Percentiles rank a stretch among this genome's conserved stretches.
These are phyloP conservation scores for Bimastos eiseni DNA, from an alignment of 2,888 invertebrate genomes.

Conservation along the genomic window DNA sequence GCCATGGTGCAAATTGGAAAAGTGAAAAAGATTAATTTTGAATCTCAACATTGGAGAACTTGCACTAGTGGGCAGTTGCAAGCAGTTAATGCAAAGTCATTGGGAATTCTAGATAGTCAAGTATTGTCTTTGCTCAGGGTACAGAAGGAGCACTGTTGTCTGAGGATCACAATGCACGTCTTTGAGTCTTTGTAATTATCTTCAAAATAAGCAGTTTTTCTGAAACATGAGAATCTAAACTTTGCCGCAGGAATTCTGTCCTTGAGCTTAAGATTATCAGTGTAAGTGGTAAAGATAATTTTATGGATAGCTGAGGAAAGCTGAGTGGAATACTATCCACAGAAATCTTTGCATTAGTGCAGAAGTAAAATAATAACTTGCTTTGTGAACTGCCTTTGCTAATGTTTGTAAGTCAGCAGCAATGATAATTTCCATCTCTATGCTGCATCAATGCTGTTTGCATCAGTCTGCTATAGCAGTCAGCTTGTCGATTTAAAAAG, in stretches of 20 bases:
- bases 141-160: background rate
- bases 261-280: background rate
- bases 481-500: background rate
- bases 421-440: background rate
- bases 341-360: background rate
- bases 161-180: background rate
- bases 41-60: too few relatives aligned
- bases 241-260: background rate
- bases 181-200: background rate
- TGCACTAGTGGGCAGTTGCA: too few relatives aligned
- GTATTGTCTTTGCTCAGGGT: too few relatives aligned
- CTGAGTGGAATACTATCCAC: background rate
- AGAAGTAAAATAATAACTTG: background rate
- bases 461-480: background rate
- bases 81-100: too few relatives aligned
- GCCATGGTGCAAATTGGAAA: too few relatives aligned
- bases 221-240: background rate
- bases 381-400: background rate
- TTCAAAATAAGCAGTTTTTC: background rate
- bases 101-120: too few relatives aligned
- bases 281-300: background rate
- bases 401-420: background rate
- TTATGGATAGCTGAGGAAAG: background rate
- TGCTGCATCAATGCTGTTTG: background rate
- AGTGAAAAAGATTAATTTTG: too few relatives aligned